Base-by-base conservation (phyloP, 2,888 invertebrate species). In the Orthosia gracilis region DNA sequence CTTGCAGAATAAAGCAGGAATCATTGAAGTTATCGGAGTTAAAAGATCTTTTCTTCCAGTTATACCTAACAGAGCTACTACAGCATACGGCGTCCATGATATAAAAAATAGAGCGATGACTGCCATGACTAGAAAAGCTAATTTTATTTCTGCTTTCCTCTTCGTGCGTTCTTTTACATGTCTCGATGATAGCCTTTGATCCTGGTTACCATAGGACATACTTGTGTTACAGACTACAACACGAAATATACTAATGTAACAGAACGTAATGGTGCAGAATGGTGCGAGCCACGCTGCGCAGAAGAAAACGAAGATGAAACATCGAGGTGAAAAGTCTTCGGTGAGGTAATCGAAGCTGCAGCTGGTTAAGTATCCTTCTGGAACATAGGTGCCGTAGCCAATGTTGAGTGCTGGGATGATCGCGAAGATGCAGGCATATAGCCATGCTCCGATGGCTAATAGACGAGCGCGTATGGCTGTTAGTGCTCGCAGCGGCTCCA, bases 341-440 rank as follows among this genome's bases (percentile, higher is more conserved):
- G 98, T 97, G 64, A 98, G 96, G 89, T 98, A 99, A 92, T 98
- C 98, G 91, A 98, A 98, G 88, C 98, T 98, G 94, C 98, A 99
- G 87, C 98, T 98, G 26, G 98, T 98, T 76, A 98, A 97, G 90
- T 97, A 98, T 3, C 98, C 98, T 92, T 98, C 98, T 11, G 98
- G 98, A 21, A 98, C 98, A 94, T 98, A 99, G 52, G 96, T 96
- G 31, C 98, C 98, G 84, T 98, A 97, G 13, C 98, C 98, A 59
- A 98, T 96, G 87, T 97, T 97, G 45, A 97, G 90, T 0, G 98
- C 97, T 0, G 98, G 98, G 68, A 98, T 97, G 9, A 97, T 91
- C 3, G 98, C 97, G 91, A 98, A 98, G 21, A 97, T 84, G 15
- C 97, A 93, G 4, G 98, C 98, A 92, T 98, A 98, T 21, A 97